Evolutionary conservation across 1,140 invertebrate species (phyloP).

Genomic region (Bombus sylvicola): DNA sequence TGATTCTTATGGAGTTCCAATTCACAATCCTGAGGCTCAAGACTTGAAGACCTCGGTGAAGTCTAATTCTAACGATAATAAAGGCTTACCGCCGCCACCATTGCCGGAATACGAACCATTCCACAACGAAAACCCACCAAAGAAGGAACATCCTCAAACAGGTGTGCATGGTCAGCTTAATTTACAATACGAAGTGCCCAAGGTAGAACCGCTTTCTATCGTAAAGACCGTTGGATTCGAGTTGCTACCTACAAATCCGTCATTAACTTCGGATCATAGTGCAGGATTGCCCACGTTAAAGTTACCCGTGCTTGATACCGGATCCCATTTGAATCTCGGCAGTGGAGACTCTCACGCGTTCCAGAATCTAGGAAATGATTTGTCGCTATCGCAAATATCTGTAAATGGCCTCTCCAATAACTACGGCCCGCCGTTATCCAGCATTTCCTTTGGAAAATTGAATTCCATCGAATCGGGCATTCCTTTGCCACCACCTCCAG

Average conservation of each 20-base stretch:
- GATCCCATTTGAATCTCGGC: neutral
- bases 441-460: conserved; percentile 63
- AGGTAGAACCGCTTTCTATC: conserved; percentile 74
- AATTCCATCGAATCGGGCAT: conserved; percentile 26
- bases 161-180: conserved; percentile 13
- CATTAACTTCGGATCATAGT: conserved; percentile 36
- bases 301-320: conserved; percentile 35
- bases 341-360: conserved; percentile 10
- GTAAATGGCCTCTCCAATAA: conserved; percentile 26
- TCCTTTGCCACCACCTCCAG: conserved; percentile 61
- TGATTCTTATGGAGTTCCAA: conserved; percentile 79
- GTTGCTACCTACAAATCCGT: conserved; percentile 73
- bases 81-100: conserved; percentile 81
- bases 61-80: conserved; percentile 64
- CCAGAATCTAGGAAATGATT: conserved; percentile 49
- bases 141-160: neutral
- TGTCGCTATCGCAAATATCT: conserved; percentile 57
- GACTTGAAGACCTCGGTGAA: conserved; percentile 75
- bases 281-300: conserved; percentile 30
- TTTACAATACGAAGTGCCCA: conserved; percentile 57
- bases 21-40: conserved; percentile 78
- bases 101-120: conserved; percentile 78
- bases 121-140: conserved; percentile 62
- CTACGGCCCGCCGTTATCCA: conserved; percentile 37
- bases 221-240: conserved; percentile 82